Percentiles rank a stretch among this genome's conserved stretches.
Evolutionary conservation across 2,113 vertebrate genomes (phyloP).

Genomic region (Maccullochella peelii): DNA sequence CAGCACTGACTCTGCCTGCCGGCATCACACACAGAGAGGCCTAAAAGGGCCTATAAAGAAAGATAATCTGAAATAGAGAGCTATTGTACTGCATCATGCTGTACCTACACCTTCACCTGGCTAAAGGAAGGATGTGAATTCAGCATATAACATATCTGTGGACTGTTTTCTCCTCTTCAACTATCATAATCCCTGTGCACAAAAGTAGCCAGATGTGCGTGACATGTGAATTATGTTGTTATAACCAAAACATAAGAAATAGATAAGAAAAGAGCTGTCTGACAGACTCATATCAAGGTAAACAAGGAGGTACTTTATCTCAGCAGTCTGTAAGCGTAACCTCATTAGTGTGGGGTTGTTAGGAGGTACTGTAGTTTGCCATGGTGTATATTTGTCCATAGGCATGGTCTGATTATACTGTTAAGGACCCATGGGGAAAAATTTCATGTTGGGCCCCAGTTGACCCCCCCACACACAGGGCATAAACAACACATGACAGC

Average conservation of each 20-base stretch:
- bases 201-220: neutral
- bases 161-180: neutral
- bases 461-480: neutral
- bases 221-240: slow-evolving; percentile 20
- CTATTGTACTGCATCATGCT: slow-evolving; percentile 33
- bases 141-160: neutral
- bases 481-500: neutral
- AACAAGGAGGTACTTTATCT: neutral
- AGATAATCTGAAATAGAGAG: slow-evolving; percentile 36
- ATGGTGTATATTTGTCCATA: neutral
- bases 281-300: slow-evolving; percentile 6
- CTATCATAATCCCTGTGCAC: neutral
- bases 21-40: slow-evolving; percentile 38
- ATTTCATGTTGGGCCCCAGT: neutral
- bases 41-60: slow-evolving; percentile 34
- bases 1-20: slow-evolving; percentile 60
- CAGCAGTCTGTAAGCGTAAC: slow-evolving; percentile 7
- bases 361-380: neutral
- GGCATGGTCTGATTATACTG: neutral
- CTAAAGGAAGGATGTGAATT: neutral
- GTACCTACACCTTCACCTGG: slow-evolving; percentile 38
- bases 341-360: neutral
- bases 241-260: neutral
- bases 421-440: neutral
- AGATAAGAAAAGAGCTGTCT: slow-evolving; percentile 10